Evolutionary conservation across 2,113 vertebrate species (phyloP).

Genomic region (Callaeas wilsoni): DNA sequence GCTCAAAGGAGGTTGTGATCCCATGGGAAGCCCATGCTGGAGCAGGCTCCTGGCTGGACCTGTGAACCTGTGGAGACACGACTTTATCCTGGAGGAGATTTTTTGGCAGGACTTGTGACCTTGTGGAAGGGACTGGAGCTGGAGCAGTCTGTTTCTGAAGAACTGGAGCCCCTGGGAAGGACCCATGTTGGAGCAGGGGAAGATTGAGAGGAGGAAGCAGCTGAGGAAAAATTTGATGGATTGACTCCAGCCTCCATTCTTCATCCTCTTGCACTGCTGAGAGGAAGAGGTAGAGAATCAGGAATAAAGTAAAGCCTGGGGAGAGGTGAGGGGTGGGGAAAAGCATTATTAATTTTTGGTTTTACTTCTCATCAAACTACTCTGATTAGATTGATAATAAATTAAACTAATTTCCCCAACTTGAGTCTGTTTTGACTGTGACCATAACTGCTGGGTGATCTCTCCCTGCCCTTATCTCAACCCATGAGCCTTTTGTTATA

Average conservation of each 20-base stretch:
- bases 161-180: background rate
- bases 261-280: background rate
- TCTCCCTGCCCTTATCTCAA: background rate
- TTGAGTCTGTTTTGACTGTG: background rate
- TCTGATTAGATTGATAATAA: background rate
- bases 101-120: background rate
- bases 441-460: background rate
- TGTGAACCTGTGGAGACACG: background rate
- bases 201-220: background rate
- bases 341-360: background rate
- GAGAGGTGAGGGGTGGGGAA: background rate
- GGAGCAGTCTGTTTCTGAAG: background rate
- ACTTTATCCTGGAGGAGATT: background rate
- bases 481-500: background rate
- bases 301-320: background rate
- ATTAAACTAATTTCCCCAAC: background rate
- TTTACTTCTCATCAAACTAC: background rate
- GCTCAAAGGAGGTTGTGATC: background rate
- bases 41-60: background rate
- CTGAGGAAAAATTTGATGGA: rapidly evolving
- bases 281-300: background rate
- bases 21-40: background rate
- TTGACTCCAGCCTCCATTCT: background rate
- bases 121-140: background rate
- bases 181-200: background rate